These are phyloP conservation scores for Cirrhinus mrigala DNA, from an alignment of 2,797 vertebrate species.

Conservation along the genomic window DNA sequence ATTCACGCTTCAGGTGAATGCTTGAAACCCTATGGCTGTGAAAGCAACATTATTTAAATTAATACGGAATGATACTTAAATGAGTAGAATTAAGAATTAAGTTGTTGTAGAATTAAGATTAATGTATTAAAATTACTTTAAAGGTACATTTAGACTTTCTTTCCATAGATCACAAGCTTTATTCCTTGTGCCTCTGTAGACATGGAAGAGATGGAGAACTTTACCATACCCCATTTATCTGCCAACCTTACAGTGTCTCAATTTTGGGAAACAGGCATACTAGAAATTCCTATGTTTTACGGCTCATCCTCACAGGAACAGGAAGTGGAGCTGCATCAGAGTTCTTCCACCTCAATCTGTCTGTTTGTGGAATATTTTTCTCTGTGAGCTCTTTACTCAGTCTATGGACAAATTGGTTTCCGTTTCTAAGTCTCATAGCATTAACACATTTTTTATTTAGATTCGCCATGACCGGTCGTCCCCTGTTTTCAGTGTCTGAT, in stretches of 20 bases:
- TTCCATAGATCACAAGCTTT: background rate
- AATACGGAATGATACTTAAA: background rate
- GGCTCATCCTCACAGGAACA: background rate
- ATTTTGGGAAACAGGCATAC: background rate
- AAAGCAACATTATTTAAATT: background rate
- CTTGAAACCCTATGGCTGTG: background rate
- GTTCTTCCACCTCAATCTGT: background rate
- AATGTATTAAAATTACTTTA: background rate
- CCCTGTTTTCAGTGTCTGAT: constrained; percentile 3
- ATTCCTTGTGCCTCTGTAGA: background rate
- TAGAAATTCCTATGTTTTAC: background rate
- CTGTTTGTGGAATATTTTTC: background rate
- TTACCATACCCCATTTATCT: background rate
- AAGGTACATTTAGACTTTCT: background rate
- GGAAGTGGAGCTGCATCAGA: background rate
- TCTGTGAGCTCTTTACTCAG: background rate
- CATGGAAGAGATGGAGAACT: constrained; percentile 2
- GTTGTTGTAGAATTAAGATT: background rate
- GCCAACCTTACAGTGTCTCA: background rate
- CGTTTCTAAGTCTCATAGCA: no score
- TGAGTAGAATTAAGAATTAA: background rate
- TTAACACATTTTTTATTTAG: background rate
- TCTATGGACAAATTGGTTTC: background rate
- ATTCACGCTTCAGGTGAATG: background rate
- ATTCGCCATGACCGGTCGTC: background rate